Conservation (phyloP, 2,797 vertebrate species). For the Sternotherus odoratus region DNA sequence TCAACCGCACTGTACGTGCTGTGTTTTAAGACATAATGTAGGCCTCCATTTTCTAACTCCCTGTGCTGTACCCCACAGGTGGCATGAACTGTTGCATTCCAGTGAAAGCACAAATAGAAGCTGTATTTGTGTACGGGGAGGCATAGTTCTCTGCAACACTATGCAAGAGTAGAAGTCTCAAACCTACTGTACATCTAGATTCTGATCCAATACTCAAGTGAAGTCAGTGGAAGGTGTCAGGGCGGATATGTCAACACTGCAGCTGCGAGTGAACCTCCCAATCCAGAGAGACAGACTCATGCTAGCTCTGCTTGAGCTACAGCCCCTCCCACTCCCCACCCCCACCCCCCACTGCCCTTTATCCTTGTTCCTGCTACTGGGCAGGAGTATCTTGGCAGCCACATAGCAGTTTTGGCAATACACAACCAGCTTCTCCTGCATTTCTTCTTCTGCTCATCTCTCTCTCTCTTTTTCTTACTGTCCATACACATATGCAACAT, state of each 20-base stretch:
- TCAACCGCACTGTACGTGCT: not conserved
- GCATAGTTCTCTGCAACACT: not conserved
- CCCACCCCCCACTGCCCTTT: not conserved
- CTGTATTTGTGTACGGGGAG: not conserved
- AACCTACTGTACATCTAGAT: not conserved
- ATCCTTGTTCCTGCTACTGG: not conserved
- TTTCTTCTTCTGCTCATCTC: not conserved
- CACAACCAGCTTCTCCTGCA: not conserved
- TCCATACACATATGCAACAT: not conserved
- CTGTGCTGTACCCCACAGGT: not conserved
- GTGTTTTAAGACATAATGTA: not conserved
- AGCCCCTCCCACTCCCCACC: accelerated
- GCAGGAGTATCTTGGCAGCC: not conserved
- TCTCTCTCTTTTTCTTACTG: not conserved
- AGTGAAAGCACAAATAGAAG: not conserved
- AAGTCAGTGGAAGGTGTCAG: not conserved
- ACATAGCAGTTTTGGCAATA: not conserved
- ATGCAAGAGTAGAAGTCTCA: not conserved
- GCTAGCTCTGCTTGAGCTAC: not conserved
- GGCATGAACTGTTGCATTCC: not conserved
- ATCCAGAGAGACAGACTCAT: accelerated
- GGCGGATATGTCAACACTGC: not conserved
- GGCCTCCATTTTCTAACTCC: not conserved
- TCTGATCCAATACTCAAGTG: not conserved
- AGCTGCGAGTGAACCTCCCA: not conserved